Percentiles rank a stretch among this genome's conserved stretches.
Evolutionary conservation across 2,888 invertebrate genomes (phyloP).

Genomic region (Eupithecia centaureata): DNA sequence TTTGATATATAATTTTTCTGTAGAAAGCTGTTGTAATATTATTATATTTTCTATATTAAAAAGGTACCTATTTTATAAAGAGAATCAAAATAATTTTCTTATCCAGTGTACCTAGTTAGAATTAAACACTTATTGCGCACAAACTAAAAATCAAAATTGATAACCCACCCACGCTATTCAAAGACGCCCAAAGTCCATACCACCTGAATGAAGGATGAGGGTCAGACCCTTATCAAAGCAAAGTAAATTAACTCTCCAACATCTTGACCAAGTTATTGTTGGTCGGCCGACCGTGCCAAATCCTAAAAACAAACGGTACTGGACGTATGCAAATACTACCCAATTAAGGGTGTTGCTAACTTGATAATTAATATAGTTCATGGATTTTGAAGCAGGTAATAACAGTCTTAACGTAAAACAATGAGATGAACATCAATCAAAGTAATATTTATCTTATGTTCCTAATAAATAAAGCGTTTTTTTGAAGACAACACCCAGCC

Average conservation of each 20-base stretch:
- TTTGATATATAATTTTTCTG: too few relatives aligned
- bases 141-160: conserved; percentile 13
- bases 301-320: conserved; percentile 60
- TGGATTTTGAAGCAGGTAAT: not conserved
- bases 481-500: too few relatives aligned
- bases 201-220: conserved; percentile 76
- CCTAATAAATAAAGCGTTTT: too few relatives aligned
- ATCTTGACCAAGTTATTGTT: conserved; percentile 82
- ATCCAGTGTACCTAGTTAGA: too few relatives aligned
- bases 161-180: conserved; percentile 7
- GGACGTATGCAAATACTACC: conserved; percentile 43
- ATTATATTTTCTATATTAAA: too few relatives aligned
- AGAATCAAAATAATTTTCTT: too few relatives aligned
- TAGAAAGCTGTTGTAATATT: too few relatives aligned
- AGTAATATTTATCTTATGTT: too few relatives aligned
- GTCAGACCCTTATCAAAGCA: conserved; percentile 79
- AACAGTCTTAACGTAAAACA: not conserved
- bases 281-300: conserved; percentile 62
- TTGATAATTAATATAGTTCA: conserved; percentile 14
- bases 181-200: conserved; percentile 12
- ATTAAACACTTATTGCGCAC: too few relatives aligned
- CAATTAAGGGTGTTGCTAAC: conserved; percentile 27
- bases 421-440: not conserved
- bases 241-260: conserved; percentile 82
- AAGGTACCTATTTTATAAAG: too few relatives aligned